These are phyloP conservation scores for Acrobasis repandana DNA, from an alignment of 2,888 invertebrate species.

Conservation along the genomic window DNA sequence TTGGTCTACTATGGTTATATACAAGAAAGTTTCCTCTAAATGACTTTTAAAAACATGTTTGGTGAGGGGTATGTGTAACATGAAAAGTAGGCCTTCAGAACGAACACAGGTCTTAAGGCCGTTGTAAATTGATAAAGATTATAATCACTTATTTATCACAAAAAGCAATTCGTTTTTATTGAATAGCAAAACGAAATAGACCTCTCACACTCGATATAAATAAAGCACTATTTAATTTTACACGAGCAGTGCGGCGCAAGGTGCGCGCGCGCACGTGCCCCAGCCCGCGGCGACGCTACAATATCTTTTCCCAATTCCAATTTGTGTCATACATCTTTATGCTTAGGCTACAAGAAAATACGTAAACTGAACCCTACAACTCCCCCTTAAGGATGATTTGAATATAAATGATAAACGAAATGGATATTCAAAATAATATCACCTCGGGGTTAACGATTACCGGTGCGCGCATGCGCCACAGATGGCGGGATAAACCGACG, in stretches of 20 bases:
- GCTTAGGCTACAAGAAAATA: constrained; percentile 54
- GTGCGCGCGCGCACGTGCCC: constrained; percentile 79
- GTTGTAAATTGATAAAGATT: constrained; percentile 1
- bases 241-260: constrained; percentile 68
- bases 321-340: constrained; percentile 80
- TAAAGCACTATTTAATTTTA: constrained; percentile 64
- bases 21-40: no score
- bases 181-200: constrained; percentile 17
- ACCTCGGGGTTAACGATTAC: constrained; percentile 83
- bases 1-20: no score
- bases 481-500: constrained; percentile 81
- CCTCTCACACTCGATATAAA: constrained; percentile 40
- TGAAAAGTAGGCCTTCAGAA: background rate
- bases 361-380: constrained; percentile 72
- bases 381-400: constrained; percentile 65
- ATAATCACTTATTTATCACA: background rate
- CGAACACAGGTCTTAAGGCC: background rate
- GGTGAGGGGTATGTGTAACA: background rate
- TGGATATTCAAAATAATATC: constrained; percentile 82
- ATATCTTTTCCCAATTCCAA: constrained; percentile 77
- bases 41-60: background rate
- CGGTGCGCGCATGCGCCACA: constrained; percentile 79
- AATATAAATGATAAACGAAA: constrained; percentile 76
- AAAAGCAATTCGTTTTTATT: constrained; percentile 12
- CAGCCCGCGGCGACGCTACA: constrained; percentile 68